Conservation (phyloP, 2,797 vertebrate genomes). For the Potorous gilbertii region DNA sequence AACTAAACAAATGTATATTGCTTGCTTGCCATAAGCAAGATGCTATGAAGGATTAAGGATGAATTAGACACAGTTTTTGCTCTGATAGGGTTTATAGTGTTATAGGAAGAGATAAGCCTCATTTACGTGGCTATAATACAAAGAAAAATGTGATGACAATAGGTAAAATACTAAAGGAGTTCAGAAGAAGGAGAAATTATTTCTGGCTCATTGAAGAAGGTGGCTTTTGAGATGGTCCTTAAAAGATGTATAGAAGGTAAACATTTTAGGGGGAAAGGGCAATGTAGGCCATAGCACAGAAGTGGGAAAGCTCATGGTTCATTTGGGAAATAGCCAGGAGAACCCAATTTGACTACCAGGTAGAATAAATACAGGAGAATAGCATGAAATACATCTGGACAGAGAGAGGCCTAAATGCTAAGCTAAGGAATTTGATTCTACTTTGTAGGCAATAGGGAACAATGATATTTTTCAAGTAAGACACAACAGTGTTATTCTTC, state of each 20-base stretch:
- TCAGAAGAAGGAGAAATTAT: background rate
- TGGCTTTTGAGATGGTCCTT: background rate
- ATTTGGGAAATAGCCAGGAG: background rate
- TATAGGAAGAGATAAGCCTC: background rate
- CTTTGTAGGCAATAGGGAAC: background rate
- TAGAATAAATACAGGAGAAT: background rate
- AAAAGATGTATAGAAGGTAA: background rate
- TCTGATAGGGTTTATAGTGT: background rate
- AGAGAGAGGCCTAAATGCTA: background rate
- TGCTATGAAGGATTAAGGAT: background rate
- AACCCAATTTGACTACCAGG: background rate
- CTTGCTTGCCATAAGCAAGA: conserved; percentile 18
- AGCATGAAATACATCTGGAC: background rate
- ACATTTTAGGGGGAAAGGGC: background rate
- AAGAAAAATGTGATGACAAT: background rate
- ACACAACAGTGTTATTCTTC: background rate
- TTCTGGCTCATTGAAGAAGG: background rate
- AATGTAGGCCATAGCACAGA: background rate
- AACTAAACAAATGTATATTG: background rate
- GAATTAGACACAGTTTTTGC: background rate
- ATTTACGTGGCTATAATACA: background rate
- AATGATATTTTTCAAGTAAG: background rate
- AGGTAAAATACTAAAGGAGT: background rate
- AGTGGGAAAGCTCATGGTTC: background rate
- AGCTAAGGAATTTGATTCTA: background rate